A percentile compares a stretch with the other conserved stretches of the same genome.
Conservation (phyloP, 1,140 invertebrate genomes). For the Dinoponera quadriceps region DNA sequence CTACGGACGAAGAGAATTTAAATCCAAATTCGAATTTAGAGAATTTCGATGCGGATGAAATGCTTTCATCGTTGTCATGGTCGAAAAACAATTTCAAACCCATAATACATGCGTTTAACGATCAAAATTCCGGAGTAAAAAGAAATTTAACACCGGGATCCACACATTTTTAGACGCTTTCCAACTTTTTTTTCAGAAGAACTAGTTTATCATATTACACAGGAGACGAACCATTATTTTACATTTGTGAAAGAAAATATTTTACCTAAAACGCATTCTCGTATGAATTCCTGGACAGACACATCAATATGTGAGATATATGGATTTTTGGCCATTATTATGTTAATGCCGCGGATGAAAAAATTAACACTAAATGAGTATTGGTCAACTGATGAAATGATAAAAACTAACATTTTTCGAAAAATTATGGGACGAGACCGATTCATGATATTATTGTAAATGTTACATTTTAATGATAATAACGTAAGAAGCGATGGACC, state of each 20-base stretch:
- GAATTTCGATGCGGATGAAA: neutral
- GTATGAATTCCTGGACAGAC: constrained; percentile 16
- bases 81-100: constrained; percentile 21
- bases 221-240: constrained; percentile 27
- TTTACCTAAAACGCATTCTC: constrained; percentile 13
- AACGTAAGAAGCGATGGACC: constrained; percentile 5
- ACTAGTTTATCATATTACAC: neutral
- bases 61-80: constrained; percentile 13
- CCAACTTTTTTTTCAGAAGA: constrained; percentile 28
- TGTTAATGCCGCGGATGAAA: constrained; percentile 31
- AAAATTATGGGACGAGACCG: constrained; percentile 28
- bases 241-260: constrained; percentile 5
- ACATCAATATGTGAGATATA: constrained; percentile 33
- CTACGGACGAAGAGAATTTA: constrained; percentile 19
- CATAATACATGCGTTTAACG: constrained; percentile 15
- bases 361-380: constrained; percentile 36
- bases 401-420: constrained; percentile 32
- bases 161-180: constrained; percentile 31
- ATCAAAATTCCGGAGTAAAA: constrained; percentile 3
- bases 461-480: constrained; percentile 51
- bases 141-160: neutral
- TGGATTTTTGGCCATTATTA: constrained; percentile 24
- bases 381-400: constrained; percentile 20
- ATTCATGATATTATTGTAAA: constrained; percentile 50
- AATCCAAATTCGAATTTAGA: constrained; percentile 31